phyloP scores from a whole-genome alignment of 1,140 invertebrate species.

The Centruroides vittatus region DNA sequence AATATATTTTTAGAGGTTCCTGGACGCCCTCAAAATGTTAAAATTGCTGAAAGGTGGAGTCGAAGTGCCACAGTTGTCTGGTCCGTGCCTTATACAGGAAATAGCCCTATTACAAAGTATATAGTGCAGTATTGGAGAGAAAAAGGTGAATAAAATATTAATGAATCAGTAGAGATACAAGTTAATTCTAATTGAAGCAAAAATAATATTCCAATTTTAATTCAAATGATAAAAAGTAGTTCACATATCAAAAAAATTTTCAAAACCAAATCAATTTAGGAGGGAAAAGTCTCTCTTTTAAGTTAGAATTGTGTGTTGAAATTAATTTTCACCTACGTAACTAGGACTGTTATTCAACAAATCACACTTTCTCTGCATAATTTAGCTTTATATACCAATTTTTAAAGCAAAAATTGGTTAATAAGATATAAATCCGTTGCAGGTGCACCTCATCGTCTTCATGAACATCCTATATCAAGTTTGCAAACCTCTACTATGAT shows the following conservation, averaged over 20 bases:
- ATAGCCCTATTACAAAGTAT: slow-evolving; percentile 79
- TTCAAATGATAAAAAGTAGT: too few species aligned
- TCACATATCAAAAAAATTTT: too few species aligned
- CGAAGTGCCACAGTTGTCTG: slow-evolving; percentile 77
- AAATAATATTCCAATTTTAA: too few species aligned
- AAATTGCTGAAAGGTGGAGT: slow-evolving; percentile 79
- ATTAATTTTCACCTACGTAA: slow-evolving; percentile 46
- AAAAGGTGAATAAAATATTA: slow-evolving; percentile 41
- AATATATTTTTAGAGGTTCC: slow-evolving; percentile 57
- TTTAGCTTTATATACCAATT: neutral
- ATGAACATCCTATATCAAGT: slow-evolving; percentile 16
- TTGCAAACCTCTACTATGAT: slow-evolving; percentile 20
- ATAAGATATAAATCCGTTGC: neutral
- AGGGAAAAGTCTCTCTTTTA: too few species aligned
- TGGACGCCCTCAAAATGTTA: slow-evolving; percentile 75
- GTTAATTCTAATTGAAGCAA: too few species aligned
- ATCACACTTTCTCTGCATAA: neutral
- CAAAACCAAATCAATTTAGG: too few species aligned
- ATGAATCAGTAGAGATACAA: too few species aligned
- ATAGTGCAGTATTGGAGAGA: slow-evolving; percentile 84
- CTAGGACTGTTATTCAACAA: neutral
- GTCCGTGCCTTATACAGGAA: slow-evolving; percentile 90
- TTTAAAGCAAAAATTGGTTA: neutral
- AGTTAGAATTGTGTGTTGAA: too few species aligned
- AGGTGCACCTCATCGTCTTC: slow-evolving; percentile 10